Evolutionary conservation across 2,888 invertebrate species (phyloP).

Genomic region (Lasioglossum villosulum): DNA sequence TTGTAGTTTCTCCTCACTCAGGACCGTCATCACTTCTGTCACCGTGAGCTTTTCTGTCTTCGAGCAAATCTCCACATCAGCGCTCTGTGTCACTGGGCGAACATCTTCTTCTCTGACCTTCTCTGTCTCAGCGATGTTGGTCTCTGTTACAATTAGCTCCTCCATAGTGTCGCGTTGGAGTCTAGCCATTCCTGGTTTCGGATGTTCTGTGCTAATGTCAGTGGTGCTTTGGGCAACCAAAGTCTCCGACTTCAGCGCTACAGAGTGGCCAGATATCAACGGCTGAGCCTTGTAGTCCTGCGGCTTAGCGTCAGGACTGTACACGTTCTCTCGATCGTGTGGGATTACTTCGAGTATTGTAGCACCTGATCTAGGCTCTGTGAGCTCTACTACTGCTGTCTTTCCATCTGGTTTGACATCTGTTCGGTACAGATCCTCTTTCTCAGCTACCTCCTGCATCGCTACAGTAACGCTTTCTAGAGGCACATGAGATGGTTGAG

Average conservation of each 20-base stretch:
- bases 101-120: constrained; percentile 84
- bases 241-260: constrained; percentile 85
- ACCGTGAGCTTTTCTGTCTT: constrained; percentile 77
- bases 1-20: constrained; percentile 76
- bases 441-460: constrained; percentile 84
- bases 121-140: constrained; percentile 84
- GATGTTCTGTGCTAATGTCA: constrained; percentile 73
- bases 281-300: constrained; percentile 78
- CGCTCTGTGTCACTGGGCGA: constrained; percentile 78
- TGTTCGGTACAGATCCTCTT: constrained; percentile 83
- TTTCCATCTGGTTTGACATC: constrained; percentile 83
- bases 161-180: constrained; percentile 85
- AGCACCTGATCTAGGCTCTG: constrained; percentile 79
- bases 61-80: constrained; percentile 76
- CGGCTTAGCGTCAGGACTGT: constrained; percentile 73
- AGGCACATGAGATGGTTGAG: constrained; percentile 78
- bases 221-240: constrained; percentile 70
- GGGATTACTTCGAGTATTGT: constrained; percentile 79
- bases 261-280: constrained; percentile 84
- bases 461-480: constrained; percentile 83
- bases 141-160: constrained; percentile 84
- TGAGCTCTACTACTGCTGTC: constrained; percentile 83
- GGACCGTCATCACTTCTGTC: constrained; percentile 76
- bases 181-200: constrained; percentile 80
- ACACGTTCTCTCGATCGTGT: constrained; percentile 80